Percentiles rank a stretch among this genome's conserved stretches.
phyloP scores from a whole-genome alignment of 2,113 vertebrate genomes.

The Oxygymnocypris stewartii region DNA sequence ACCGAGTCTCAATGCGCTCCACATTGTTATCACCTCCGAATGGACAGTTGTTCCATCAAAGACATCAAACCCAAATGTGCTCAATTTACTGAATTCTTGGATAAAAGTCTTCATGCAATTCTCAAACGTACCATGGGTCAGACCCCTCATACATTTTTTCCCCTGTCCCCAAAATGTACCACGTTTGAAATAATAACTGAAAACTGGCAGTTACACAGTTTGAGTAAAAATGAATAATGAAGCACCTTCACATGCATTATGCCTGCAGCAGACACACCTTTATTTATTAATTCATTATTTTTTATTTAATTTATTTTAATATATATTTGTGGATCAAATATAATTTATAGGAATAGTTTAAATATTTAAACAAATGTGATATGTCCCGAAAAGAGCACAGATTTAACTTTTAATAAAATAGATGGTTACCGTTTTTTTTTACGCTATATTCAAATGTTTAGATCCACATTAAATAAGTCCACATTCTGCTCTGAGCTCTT shows the following conservation, averaged over 20 bases:
- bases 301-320: no score
- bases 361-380: neutral
- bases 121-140: no score
- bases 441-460: neutral
- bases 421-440: neutral
- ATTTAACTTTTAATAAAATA: neutral
- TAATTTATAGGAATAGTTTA: neutral
- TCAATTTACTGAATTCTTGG: no score
- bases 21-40: neutral
- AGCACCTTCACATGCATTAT: neutral
- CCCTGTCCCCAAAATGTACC: neutral
- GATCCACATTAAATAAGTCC: neutral
- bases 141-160: neutral
- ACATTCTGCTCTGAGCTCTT: neutral
- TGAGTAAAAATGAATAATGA: neutral
- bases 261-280: neutral
- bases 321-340: no score
- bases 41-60: neutral
- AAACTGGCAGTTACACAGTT: neutral
- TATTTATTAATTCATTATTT: no score
- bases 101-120: no score
- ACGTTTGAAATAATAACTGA: neutral
- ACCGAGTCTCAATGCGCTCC: no score
- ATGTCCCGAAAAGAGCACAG: neutral
- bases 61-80: no score